A percentile compares a stretch with the other conserved stretches of the same genome.
phyloP scores from a whole-genome alignment of 1,140 invertebrate species.

The Melitaea cinxia region DNA sequence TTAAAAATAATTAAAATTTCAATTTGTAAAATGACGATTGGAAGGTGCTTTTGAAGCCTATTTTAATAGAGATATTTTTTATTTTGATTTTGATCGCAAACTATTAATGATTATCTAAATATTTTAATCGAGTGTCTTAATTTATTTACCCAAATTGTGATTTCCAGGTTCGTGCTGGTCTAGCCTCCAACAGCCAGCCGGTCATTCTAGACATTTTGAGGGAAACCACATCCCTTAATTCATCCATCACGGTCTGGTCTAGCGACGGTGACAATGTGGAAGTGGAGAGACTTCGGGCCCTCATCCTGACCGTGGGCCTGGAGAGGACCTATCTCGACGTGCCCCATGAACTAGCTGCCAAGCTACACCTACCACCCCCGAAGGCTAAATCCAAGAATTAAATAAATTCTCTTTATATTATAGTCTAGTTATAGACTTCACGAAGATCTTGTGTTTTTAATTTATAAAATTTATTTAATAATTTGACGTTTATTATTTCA shows the following conservation, averaged over 20 bases:
- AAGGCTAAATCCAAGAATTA: constrained; percentile 55
- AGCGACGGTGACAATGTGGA: constrained; percentile 84
- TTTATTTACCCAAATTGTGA: neutral
- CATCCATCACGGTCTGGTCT: constrained; percentile 89
- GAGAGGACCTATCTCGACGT: constrained; percentile 87
- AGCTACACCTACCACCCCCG: constrained; percentile 78
- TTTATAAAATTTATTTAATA: constrained; percentile 1
- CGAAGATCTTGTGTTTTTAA: constrained; percentile 1
- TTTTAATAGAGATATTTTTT: too few relatives aligned
- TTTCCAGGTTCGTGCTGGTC: constrained; percentile 88
- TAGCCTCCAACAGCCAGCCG: constrained; percentile 85
- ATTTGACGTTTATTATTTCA: neutral
- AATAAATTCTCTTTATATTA: constrained; percentile 38
- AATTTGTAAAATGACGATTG: too few relatives aligned
- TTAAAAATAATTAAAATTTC: too few relatives aligned
- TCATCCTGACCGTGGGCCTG: constrained; percentile 85
- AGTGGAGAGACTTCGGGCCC: constrained; percentile 81
- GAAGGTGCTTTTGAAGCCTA: too few relatives aligned
- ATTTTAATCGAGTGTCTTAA: neutral
- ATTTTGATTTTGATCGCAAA: neutral
- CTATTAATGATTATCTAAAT: neutral
- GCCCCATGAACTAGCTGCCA: constrained; percentile 80
- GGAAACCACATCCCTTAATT: constrained; percentile 69
- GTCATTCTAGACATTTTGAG: constrained; percentile 81
- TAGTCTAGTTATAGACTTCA: neutral